Evolutionary conservation across 2,888 invertebrate species (phyloP), one percentile per base, ranked within the genome.

Genomic region (Heteromurus nitidus): DNA sequence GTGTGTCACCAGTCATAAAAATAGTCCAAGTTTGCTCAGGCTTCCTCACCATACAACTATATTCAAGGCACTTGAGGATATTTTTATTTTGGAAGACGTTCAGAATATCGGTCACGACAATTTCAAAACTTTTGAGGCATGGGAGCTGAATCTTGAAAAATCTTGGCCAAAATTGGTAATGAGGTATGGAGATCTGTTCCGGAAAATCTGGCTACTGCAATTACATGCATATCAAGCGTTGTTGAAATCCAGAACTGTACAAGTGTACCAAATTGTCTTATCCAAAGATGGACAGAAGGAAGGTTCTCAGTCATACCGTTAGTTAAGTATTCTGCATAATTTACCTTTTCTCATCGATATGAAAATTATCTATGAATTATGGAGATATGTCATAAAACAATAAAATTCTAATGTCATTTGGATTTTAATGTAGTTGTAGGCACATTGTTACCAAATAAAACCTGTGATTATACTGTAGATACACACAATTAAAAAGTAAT

Each of bases 101-200:
- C 73, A 73, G 13, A 73, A 73, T 22, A 64, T 73, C 50, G 73
- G 73, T 1, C 64, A 73, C 31, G 73, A 73, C 47, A 50, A 64
- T 20, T 73, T 50, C 24, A 73, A 62, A 64, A 73, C 73, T 1
- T 64, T 64, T 31, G 64, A 73, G 31, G 73, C 64, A 9, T 73
- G 73, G 73, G 73, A 73, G 22, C 60, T 64, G 50, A 73, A 73
- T 64, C 60, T 73, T 30, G 73, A 73, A 16, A 73, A 73, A 13
- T 62, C 73, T 11, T 73, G 73, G 73, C 5, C 73, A 3, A 73
- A 73, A 30, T 31, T 73, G 53, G 73, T 73, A n/a, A 64, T 64
- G 64, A 47, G 73, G 9, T 73, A 73, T 31, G 73, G 73, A 9
- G 73, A 73, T 73, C 64, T 64, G 26, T 73, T 73, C 31, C 20